Base-by-base conservation (phyloP, 2,888 invertebrate species). In the Allygus modestus region DNA sequence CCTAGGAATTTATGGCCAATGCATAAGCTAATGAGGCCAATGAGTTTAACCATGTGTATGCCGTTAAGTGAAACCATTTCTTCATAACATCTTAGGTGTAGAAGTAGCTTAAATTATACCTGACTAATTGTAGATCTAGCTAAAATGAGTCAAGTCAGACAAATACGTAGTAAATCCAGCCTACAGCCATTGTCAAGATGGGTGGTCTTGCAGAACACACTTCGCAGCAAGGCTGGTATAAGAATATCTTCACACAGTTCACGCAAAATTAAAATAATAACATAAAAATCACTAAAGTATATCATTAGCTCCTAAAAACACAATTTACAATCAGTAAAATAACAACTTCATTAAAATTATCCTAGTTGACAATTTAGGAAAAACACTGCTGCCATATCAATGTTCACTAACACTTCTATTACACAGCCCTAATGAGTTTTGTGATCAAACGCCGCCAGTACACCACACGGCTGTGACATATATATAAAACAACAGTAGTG, bases 1-100 rank as follows among this genome's bases (percentile, higher is more conserved):
- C 83, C 83, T 83, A 83, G 26, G 9, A 26, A 17, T 31, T 26
- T 54, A 41, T 41, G 75, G 75, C 75, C 75, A 77, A 28, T 28
- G 41, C 73, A 41, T 26, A 77, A 23, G 65, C 65, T 28, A 65
- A 12, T 31, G 2, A 65, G 65, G 65, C 65, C 26, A 28, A 31
- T 15, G 65, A 11, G 0, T 15, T 15, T 1, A 65, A 28, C 15
- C 65, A 65, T 31, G 28, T 65, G 28, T 28, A 9, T 28, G 65
- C 23, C 20, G 17, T 26, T 65, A 26, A 28, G 5, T 17, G 31
- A 28, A 65, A 23, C 20, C 28, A 28, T 65, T 26, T 65, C 58
- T 65, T 65, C 31, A 65, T 1, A 65, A 12, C 20, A 65, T 28
- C 15, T n/a, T 28, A 28, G 4, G 4, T 31, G 4, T 17, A 28